Percentiles rank a stretch among this genome's conserved stretches.
Conservation (phyloP, 2,113 vertebrate species). For the Gymnorhina tibicen region DNA sequence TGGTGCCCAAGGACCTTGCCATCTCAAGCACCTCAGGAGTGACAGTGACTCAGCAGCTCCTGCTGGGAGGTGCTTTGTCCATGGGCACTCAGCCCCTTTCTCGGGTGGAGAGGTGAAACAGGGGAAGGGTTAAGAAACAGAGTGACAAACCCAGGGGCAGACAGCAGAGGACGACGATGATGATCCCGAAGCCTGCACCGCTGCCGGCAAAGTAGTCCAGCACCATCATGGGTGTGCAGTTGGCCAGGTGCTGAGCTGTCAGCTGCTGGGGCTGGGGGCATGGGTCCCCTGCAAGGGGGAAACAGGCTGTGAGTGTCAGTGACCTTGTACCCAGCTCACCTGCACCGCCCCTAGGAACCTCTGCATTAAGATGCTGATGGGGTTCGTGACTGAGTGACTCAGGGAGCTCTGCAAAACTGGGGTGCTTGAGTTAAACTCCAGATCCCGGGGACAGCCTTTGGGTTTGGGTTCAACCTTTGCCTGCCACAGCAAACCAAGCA, state of each 20-base stretch:
- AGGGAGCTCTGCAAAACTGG: neutral
- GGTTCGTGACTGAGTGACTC: neutral
- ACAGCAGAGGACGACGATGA: conserved; percentile 79
- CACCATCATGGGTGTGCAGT: conserved; percentile 74
- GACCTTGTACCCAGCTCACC: neutral
- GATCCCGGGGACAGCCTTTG: neutral
- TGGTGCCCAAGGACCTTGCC: neutral
- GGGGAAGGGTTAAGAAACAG: neutral
- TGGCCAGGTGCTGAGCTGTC: conserved; percentile 66
- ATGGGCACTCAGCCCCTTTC: neutral
- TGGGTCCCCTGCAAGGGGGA: conserved; percentile 72
- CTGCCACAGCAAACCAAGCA: neutral
- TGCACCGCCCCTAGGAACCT: neutral
- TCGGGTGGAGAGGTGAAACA: neutral
- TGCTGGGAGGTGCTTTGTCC: neutral
- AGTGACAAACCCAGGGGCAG: conserved; percentile 83
- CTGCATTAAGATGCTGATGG: neutral
- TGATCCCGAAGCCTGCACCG: conserved; percentile 78
- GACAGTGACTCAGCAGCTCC: neutral
- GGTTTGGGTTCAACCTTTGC: neutral
- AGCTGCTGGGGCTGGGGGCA: conserved; percentile 86
- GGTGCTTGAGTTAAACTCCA: neutral
- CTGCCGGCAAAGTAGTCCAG: conserved; percentile 87
- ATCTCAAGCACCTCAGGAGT: neutral
- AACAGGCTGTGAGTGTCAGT: neutral